phyloP scores from a whole-genome alignment of 2,888 invertebrate species.

The Lochmaea crataegi region DNA sequence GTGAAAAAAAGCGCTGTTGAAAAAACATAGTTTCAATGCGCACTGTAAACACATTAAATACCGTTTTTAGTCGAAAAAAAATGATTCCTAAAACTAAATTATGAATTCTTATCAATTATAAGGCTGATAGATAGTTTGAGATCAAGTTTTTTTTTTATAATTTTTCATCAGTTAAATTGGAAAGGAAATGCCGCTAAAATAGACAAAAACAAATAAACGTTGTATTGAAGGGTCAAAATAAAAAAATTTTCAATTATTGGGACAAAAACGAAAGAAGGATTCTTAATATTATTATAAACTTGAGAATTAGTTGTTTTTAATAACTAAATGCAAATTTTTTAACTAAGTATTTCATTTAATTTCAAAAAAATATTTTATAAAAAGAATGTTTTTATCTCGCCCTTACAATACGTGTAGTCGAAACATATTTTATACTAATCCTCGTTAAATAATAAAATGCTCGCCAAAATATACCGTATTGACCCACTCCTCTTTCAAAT shows the following conservation, averaged over 20 bases:
- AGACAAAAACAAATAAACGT: neutral
- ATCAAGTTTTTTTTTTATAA: neutral
- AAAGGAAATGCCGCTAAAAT: neutral
- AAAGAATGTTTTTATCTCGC: too few relatives aligned
- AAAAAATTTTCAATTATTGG: neutral
- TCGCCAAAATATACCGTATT: too few relatives aligned
- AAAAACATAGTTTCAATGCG: neutral
- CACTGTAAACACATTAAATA: neutral
- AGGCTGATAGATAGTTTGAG: neutral
- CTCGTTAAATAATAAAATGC: too few relatives aligned
- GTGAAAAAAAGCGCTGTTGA: too few relatives aligned
- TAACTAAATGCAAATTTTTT: too few relatives aligned
- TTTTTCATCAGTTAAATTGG: neutral
- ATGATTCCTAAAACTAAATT: neutral
- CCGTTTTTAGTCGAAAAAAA: neutral
- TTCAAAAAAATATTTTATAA: too few relatives aligned
- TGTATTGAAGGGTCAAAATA: neutral
- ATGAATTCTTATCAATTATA: neutral
- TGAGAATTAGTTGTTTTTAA: neutral
- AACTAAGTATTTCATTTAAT: too few relatives aligned
- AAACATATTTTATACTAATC: too few relatives aligned
- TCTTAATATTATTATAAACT: neutral
- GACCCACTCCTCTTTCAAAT: too few relatives aligned
- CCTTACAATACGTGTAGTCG: too few relatives aligned
- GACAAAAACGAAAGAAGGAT: neutral